Evolutionary conservation across 2,888 invertebrate species (phyloP).

Genomic region (Leptopilina myrica): DNA sequence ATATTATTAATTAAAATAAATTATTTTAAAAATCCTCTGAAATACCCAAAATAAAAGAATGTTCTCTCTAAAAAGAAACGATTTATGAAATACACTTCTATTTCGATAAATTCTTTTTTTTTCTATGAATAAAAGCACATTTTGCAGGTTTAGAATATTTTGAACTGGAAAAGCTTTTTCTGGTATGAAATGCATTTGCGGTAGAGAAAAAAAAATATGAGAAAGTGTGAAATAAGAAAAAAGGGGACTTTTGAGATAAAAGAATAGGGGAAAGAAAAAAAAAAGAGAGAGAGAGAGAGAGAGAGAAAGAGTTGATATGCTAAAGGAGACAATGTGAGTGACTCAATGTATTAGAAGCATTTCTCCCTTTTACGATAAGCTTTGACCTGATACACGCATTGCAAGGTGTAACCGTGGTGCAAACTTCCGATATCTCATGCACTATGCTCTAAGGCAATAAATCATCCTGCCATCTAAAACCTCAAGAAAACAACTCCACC

Average conservation of each 20-base stretch:
- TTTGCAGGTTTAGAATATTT: neutral
- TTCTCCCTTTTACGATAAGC: conserved; percentile 29
- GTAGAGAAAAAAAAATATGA: neutral
- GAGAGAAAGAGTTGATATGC: neutral
- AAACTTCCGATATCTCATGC: conserved; percentile 32
- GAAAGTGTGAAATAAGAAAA: neutral
- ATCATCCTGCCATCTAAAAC: neutral
- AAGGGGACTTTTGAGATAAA: neutral
- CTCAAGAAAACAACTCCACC: neutral
- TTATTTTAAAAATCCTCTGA: too few species aligned
- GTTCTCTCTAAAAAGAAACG: too few species aligned
- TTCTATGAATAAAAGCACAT: too few species aligned
- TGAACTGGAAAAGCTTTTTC: neutral
- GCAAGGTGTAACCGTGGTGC: conserved; percentile 28
- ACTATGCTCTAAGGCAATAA: neutral
- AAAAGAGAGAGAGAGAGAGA: neutral
- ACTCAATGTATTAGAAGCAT: conserved; percentile 26
- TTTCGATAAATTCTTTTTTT: too few species aligned
- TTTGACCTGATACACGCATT: conserved; percentile 26
- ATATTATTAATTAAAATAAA: too few species aligned
- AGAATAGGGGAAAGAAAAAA: neutral
- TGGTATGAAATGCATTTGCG: neutral
- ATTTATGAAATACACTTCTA: too few species aligned
- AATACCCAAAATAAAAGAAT: too few species aligned
- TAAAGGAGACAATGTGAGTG: conserved; percentile 16